Evolutionary conservation across 2,797 vertebrate species (phyloP), one percentile per base, ranked within the genome.

Genomic region (Squalus acanthias): DNA sequence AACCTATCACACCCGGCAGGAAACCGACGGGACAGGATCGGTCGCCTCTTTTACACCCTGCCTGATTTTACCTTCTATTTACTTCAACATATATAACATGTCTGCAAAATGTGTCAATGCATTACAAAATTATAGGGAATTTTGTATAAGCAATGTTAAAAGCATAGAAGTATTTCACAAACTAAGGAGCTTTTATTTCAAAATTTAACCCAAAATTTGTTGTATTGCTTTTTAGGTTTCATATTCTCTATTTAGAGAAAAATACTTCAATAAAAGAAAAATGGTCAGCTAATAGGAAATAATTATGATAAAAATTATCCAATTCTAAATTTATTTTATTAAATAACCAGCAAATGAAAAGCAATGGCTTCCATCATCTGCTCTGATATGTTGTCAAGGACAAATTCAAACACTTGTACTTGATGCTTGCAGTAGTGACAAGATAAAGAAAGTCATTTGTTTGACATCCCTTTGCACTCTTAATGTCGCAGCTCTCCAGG

Each of bases 401-500:
- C 93, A 95, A 95, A 95, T 95, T 74, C 94, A 95, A 74, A 76
- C 26, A 57, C 50, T 95, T 74, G 26, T 95, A 74, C 46, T 95
- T 95, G 70, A 74, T 95, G 94, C 50, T 17, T 95, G 50, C 94
- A 33, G 46, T 95, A 95, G 74, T 95, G 70, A 95, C 50, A 29
- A 95, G 70, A 76, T 95, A 95, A 74, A 95, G 70, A 76, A 74
- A 95, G 94, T 95, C 70, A 95, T 76, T 95, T 95, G 70, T 95
- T 95, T 95, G 94, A 74, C 70, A 74, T 95, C 94, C 70, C 70
- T 95, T 76, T 95, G 94, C 94, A 76, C 70, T 95, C 70, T 76
- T 76, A 95, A 85, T 95, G 91, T 65, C 50, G 74, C 93, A 69
- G 91, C 92, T 95, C 96, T 96, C 96, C 96, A 95, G 91, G 92